These are phyloP conservation scores for Microcebus jonahi DNA, from an alignment of 2,113 vertebrate genomes.

Conservation along the genomic window DNA sequence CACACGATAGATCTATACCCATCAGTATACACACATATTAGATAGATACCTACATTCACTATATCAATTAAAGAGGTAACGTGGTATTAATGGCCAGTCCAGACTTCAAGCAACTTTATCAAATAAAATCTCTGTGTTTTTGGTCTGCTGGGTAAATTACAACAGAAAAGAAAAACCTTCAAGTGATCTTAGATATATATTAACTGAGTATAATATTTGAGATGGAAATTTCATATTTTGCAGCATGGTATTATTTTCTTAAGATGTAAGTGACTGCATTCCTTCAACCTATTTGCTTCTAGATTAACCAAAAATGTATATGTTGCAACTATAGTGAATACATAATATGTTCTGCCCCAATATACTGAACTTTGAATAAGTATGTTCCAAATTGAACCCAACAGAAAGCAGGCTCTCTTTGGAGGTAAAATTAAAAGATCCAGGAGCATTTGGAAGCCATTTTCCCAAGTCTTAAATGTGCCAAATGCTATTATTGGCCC, in stretches of 20 bases:
- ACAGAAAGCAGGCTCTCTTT: background rate
- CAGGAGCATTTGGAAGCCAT: background rate
- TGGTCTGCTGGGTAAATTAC: background rate
- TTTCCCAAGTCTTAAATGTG: background rate
- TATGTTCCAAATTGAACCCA: background rate
- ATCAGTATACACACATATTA: no score
- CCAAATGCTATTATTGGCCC: background rate
- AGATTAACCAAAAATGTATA: background rate
- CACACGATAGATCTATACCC: background rate
- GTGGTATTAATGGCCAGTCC: background rate
- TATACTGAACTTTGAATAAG: background rate
- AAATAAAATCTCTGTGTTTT: background rate
- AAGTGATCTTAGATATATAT: background rate
- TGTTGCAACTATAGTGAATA: background rate
- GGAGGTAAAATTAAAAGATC: background rate
- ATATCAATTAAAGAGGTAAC: background rate
- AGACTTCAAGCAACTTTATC: background rate
- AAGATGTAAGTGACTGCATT: background rate
- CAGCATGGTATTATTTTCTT: background rate
- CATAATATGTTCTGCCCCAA: background rate
- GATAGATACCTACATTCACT: background rate
- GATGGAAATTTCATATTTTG: background rate
- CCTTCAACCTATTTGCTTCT: background rate
- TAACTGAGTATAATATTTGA: background rate
- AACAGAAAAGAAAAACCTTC: background rate